These are phyloP conservation scores for Therioaphis trifolii DNA, from an alignment of 2,888 invertebrate genomes.

Conservation along the genomic window DNA sequence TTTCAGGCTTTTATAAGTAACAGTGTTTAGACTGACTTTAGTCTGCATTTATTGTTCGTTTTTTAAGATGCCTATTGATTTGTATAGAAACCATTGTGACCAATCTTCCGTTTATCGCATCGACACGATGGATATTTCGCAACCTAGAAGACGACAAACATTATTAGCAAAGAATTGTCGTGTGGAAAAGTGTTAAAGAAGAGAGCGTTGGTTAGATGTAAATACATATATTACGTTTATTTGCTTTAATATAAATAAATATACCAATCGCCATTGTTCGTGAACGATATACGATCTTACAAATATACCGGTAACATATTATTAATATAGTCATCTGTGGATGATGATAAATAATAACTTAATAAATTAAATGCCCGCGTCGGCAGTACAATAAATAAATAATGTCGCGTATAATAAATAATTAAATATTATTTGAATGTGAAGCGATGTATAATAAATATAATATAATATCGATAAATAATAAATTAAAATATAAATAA, in stretches of 20 bases:
- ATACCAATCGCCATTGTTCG: slow-evolving; percentile 1
- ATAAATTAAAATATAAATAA: slow-evolving; percentile 31
- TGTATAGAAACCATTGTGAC: no score
- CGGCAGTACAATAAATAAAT: not conserved
- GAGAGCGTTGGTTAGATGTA: no score
- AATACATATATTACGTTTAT: slow-evolving; percentile 33
- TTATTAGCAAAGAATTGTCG: no score
- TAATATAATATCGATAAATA: slow-evolving; percentile 32
- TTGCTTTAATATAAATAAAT: slow-evolving; percentile 46
- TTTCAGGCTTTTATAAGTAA: no score
- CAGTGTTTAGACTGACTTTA: no score
- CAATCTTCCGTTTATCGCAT: no score
- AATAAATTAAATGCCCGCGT: slow-evolving; percentile 40
- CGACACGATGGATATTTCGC: no score
- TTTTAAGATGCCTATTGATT: no score
- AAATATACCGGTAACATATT: slow-evolving; percentile 16
- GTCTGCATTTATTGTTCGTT: no score
- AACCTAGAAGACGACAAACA: no score
- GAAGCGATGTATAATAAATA: not conserved
- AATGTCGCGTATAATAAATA: not conserved
- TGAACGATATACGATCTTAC: not conserved
- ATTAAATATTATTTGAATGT: slow-evolving; percentile 31
- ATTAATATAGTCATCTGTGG: no score
- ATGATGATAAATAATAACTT: slow-evolving; percentile 24
- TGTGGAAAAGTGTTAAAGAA: no score